Conservation (phyloP, 2,888 invertebrate species). For the Hylaea fasciaria region DNA sequence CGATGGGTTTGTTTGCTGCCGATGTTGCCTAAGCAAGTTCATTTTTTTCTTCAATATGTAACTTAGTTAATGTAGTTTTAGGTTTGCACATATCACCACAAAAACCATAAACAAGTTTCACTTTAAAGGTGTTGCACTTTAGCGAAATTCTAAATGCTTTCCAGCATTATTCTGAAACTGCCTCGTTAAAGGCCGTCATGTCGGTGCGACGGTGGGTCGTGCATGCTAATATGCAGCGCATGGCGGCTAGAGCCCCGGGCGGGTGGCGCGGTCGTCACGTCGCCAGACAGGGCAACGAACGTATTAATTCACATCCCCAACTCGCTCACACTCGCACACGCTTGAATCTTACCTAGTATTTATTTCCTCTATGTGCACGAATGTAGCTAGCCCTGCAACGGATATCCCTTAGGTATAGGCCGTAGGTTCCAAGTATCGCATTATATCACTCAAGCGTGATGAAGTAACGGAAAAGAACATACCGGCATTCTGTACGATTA, state of each 20-base stretch:
- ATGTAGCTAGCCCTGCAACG: conserved; percentile 6
- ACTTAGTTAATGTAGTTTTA: too few relatives aligned
- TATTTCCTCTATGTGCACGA: too few relatives aligned
- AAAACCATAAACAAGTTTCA: too few relatives aligned
- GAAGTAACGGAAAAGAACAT: neutral
- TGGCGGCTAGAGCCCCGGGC: conserved; percentile 15
- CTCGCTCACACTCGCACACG: conserved; percentile 38
- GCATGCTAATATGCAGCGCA: conserved; percentile 27
- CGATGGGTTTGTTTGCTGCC: too few relatives aligned
- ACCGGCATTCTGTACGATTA: too few relatives aligned
- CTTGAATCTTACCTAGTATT: too few relatives aligned
- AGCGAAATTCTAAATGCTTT: neutral
- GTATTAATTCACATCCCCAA: conserved; percentile 63
- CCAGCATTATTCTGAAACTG: neutral
- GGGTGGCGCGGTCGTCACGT: conserved; percentile 37
- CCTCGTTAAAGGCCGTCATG: conserved; percentile 1
- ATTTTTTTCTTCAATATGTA: too few relatives aligned
- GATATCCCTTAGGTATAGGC: neutral
- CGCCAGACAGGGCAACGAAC: conserved; percentile 59
- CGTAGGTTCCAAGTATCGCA: neutral
- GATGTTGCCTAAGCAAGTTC: too few relatives aligned
- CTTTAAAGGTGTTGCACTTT: too few relatives aligned
- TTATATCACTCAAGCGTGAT: conserved; percentile 5
- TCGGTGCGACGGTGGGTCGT: conserved; percentile 12
- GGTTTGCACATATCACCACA: too few relatives aligned